Evolutionary conservation across 1,140 invertebrate genomes (phyloP).

Genomic region (Stratiolaelaps scimitus): DNA sequence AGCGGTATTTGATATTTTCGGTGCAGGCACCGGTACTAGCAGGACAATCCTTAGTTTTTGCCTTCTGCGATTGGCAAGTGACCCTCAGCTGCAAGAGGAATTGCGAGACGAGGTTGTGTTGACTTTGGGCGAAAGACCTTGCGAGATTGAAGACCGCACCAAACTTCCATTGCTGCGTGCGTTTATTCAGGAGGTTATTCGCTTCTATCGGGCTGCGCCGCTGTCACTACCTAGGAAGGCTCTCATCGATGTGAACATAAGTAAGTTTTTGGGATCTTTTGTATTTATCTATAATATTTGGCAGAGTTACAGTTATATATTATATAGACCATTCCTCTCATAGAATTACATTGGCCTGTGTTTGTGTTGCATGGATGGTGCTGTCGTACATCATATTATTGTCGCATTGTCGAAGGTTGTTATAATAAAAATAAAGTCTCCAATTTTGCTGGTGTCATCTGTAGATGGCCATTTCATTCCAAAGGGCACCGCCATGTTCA

Average conservation of each 20-base stretch:
- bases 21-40: constrained; percentile 11
- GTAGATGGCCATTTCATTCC: background rate
- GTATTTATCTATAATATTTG: background rate
- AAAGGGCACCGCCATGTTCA: background rate
- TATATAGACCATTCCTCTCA: no score
- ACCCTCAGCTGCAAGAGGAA: background rate
- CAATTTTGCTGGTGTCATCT: no score
- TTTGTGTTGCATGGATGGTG: no score
- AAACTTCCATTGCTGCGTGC: background rate
- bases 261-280: background rate
- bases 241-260: background rate
- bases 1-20: constrained; percentile 3
- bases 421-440: no score
- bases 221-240: no score
- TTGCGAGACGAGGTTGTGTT: background rate
- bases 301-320: no score
- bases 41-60: background rate
- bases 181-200: background rate
- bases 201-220: constrained; percentile 8
- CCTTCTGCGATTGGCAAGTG: background rate
- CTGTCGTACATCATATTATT: no score
- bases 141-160: background rate
- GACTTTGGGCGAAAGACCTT: background rate
- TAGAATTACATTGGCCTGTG: no score
- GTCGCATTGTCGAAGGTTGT: no score